Evolutionary conservation across 2,113 vertebrate genomes (phyloP).

Genomic region (Gasterosteus nipponicus): DNA sequence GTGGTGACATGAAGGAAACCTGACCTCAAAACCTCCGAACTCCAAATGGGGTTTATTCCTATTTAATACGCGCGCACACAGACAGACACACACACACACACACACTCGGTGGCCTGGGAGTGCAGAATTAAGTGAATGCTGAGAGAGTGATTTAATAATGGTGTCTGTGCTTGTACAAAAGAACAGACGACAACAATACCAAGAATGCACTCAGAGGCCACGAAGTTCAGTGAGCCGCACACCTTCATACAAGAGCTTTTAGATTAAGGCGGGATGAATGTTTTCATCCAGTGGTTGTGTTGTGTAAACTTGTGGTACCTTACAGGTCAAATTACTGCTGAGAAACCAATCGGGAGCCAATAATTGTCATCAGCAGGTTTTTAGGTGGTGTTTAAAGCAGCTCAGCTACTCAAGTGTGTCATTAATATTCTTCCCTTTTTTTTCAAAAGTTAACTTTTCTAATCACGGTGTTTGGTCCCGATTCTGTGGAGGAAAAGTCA

Average conservation of each 20-base stretch:
- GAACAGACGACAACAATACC: slow-evolving; percentile 68
- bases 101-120: slow-evolving; percentile 61
- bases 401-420: background rate
- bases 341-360: slow-evolving; percentile 14
- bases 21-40: slow-evolving; percentile 64
- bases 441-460: background rate
- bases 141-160: slow-evolving; percentile 70
- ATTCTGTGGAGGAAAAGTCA: background rate
- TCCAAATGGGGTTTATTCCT: slow-evolving; percentile 69
- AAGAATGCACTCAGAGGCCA: slow-evolving; percentile 64
- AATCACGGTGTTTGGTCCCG: background rate
- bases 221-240: slow-evolving; percentile 56
- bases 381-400: no score
- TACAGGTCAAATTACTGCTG: slow-evolving; percentile 5
- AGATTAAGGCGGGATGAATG: slow-evolving; percentile 58
- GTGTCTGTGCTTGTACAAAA: slow-evolving; percentile 69
- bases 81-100: slow-evolving; percentile 23
- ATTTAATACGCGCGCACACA: slow-evolving; percentile 59
- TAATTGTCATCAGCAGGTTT: slow-evolving; percentile 3
- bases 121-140: slow-evolving; percentile 67
- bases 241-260: slow-evolving; percentile 56
- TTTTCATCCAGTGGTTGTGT: slow-evolving; percentile 30
- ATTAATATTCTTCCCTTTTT: background rate
- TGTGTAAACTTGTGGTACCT: slow-evolving; percentile 24
- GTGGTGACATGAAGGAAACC: slow-evolving; percentile 76